A percentile compares a stretch with the other conserved stretches of the same genome.
Conservation (phyloP, 2,888 invertebrate genomes). For the Pardosa pseudoannulata region DNA sequence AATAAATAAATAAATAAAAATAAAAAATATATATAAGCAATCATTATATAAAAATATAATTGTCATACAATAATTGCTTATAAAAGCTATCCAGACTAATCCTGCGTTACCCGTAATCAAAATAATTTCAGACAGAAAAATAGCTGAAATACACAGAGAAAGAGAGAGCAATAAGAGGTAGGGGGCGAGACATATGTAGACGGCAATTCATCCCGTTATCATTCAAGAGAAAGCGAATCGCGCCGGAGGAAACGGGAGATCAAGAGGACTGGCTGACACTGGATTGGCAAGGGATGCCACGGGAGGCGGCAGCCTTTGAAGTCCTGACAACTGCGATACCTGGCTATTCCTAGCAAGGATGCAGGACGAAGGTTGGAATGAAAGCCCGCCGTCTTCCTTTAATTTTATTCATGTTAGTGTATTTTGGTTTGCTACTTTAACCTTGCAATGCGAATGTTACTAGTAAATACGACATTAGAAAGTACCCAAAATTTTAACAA, state of each 20-base stretch:
- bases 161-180: not conserved
- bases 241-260: constrained; percentile 14
- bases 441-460: too few species aligned
- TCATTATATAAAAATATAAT: too few species aligned
- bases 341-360: constrained; percentile 31
- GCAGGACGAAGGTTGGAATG: not conserved
- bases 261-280: constrained; percentile 13
- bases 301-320: constrained; percentile 20
- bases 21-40: too few species aligned
- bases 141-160: not conserved
- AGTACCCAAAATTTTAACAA: too few species aligned
- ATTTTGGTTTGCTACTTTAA: not conserved
- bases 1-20: too few species aligned
- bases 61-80: too few species aligned
- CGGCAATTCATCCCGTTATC: constrained; percentile 21
- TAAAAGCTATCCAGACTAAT: too few species aligned
- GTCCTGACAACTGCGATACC: constrained; percentile 7
- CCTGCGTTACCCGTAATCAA: too few species aligned
- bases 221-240: constrained; percentile 16
- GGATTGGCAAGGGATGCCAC: constrained; percentile 1
- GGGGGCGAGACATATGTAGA: constrained; percentile 19
- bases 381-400: not conserved
- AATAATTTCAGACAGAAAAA: too few species aligned
- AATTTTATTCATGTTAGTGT: not conserved
- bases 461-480: too few species aligned